Conservation (phyloP, 2,797 vertebrate species). For the Dicrostonyx torquatus region DNA sequence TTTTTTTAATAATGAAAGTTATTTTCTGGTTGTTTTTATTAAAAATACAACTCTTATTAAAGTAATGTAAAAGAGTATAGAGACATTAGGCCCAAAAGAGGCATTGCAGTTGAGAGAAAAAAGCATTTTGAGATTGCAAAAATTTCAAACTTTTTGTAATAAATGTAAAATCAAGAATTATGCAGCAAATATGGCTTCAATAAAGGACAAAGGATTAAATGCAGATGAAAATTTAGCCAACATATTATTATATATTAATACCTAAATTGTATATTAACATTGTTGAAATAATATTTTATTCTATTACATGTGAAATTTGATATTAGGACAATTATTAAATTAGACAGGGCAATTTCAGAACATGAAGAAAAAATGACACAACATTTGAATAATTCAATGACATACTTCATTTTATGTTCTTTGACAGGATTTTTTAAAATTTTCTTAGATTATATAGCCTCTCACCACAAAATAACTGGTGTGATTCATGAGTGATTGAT, state of each 20-base stretch:
- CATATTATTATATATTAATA: background rate
- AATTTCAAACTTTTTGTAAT: background rate
- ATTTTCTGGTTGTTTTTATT: background rate
- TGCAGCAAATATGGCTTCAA: background rate
- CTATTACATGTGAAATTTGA: background rate
- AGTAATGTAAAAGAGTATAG: background rate
- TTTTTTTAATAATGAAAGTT: background rate
- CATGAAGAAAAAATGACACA: background rate
- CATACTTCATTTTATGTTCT: background rate
- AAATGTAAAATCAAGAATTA: background rate
- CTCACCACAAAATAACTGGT: background rate
- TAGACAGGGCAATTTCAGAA: background rate
- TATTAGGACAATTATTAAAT: background rate
- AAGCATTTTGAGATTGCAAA: background rate
- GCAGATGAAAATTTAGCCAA: background rate
- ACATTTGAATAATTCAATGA: background rate
- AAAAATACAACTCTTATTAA: background rate
- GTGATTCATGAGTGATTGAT: background rate
- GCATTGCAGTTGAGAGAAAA: background rate
- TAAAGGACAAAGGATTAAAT: background rate
- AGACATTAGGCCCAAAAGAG: background rate
- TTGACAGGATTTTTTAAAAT: background rate
- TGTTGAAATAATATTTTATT: background rate
- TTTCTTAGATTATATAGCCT: background rate
- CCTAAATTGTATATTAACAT: background rate